These are phyloP conservation scores for Cotesia chilonis DNA, from an alignment of 1,140 invertebrate species.

Conservation along the genomic window DNA sequence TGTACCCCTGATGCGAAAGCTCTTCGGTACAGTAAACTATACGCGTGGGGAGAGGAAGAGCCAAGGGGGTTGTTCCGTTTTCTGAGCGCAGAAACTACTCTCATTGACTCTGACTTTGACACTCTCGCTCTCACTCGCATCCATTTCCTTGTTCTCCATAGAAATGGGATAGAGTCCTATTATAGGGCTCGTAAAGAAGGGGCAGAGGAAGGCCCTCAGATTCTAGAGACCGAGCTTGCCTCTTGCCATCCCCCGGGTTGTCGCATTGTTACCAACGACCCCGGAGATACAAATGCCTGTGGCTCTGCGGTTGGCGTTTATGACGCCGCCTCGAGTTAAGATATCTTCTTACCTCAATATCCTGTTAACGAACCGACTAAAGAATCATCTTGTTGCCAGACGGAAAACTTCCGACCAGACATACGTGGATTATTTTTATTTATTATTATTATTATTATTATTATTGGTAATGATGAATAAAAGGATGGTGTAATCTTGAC, in stretches of 20 bases:
- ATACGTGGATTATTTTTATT: not conserved
- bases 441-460: not conserved
- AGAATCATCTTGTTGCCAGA: not conserved
- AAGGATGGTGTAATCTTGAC: not conserved
- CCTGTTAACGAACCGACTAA: constrained; percentile 33
- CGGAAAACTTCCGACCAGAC: not conserved
- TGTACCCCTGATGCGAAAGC: constrained; percentile 55
- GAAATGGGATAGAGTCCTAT: too few relatives aligned
- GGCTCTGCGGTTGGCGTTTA: constrained; percentile 62
- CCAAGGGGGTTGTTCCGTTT: constrained; percentile 23
- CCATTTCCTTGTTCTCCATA: constrained; percentile 13
- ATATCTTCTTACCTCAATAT: constrained; percentile 52
- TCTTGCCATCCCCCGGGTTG: constrained; percentile 47
- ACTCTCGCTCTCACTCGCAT: not conserved
- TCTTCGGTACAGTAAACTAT: constrained; percentile 61
- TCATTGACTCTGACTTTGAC: constrained; percentile 10
- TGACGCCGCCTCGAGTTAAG: constrained; percentile 57
- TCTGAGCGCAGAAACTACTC: constrained; percentile 13
- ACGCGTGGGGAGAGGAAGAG: constrained; percentile 32
- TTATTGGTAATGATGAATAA: not conserved
- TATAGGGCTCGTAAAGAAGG: too few relatives aligned
- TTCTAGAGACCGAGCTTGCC: constrained; percentile 23
- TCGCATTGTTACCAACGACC: constrained; percentile 58
- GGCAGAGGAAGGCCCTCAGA: not conserved
- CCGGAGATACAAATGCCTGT: constrained; percentile 42